These are phyloP conservation scores for Drosophila mojavensis DNA, from an alignment of 1,140 invertebrate genomes.

Conservation along the genomic window DNA sequence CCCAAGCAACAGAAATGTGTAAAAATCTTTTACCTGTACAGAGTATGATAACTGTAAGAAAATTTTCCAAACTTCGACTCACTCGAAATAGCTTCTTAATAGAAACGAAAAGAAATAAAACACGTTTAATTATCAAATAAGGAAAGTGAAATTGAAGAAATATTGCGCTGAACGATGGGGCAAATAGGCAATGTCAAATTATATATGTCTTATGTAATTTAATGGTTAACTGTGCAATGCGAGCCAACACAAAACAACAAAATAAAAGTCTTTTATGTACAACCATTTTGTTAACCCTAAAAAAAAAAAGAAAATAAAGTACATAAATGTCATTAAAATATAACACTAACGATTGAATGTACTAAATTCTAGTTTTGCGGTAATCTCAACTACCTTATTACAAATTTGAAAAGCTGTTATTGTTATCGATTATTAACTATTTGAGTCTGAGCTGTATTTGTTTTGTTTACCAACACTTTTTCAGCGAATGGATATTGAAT, in stretches of 20 bases:
- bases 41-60: slow-evolving; percentile 39
- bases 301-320: slow-evolving; percentile 55
- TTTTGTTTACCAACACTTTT: background rate
- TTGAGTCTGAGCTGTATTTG: background rate
- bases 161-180: slow-evolving; percentile 16
- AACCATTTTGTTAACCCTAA: slow-evolving; percentile 64
- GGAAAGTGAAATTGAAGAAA: slow-evolving; percentile 24
- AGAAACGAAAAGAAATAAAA: slow-evolving; percentile 25
- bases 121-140: slow-evolving; percentile 45
- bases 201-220: slow-evolving; percentile 64
- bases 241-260: slow-evolving; percentile 29
- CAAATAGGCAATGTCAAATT: slow-evolving; percentile 73
- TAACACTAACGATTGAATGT: background rate
- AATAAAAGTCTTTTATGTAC: slow-evolving; percentile 66
- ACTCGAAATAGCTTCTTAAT: slow-evolving; percentile 53
- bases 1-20: slow-evolving; percentile 36
- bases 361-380: background rate
- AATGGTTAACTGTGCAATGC: slow-evolving; percentile 36
- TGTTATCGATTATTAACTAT: too few species aligned
- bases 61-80: slow-evolving; percentile 34
- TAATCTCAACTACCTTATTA: too few species aligned
- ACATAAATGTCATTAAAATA: slow-evolving; percentile 60
- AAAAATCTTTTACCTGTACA: slow-evolving; percentile 74
- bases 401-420: too few species aligned
- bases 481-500: too few species aligned